phyloP scores from a whole-genome alignment of 2,888 invertebrate species.

The Hyles lineata region DNA sequence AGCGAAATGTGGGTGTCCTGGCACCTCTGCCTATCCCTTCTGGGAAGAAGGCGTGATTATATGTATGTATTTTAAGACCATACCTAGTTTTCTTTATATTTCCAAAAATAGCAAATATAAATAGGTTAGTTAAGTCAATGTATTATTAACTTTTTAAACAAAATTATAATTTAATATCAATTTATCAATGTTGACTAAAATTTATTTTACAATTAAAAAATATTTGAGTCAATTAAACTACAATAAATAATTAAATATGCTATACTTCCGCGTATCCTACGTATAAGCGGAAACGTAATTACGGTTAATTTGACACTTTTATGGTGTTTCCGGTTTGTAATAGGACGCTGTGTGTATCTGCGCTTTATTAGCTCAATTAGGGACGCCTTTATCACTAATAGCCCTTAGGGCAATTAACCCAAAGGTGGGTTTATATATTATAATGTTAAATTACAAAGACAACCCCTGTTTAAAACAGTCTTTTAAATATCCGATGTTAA shows the following conservation, averaged over 20 bases:
- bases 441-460: conserved; percentile 20
- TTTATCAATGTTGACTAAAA: too few species aligned
- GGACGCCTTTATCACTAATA: conserved; percentile 68
- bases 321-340: conserved; percentile 61
- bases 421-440: conserved; percentile 50
- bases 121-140: too few species aligned
- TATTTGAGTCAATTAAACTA: neutral
- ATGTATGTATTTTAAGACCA: neutral
- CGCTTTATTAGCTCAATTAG: conserved; percentile 67
- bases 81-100: neutral
- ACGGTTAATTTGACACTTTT: conserved; percentile 73
- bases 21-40: too few species aligned
- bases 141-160: too few species aligned
- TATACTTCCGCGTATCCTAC: conserved; percentile 24
- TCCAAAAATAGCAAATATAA: neutral
- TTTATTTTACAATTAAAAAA: too few species aligned
- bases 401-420: conserved; percentile 64
- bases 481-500: neutral
- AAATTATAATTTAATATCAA: too few species aligned
- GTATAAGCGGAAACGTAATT: conserved; percentile 65
- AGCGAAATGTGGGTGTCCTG: too few species aligned
- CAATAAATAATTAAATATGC: neutral
- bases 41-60: too few species aligned
- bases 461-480: neutral
- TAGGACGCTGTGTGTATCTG: conserved; percentile 52